Evolutionary conservation across 2,888 invertebrate genomes (phyloP), one percentile per base, ranked within the genome.

Genomic region (Gisinianus flammeolus): DNA sequence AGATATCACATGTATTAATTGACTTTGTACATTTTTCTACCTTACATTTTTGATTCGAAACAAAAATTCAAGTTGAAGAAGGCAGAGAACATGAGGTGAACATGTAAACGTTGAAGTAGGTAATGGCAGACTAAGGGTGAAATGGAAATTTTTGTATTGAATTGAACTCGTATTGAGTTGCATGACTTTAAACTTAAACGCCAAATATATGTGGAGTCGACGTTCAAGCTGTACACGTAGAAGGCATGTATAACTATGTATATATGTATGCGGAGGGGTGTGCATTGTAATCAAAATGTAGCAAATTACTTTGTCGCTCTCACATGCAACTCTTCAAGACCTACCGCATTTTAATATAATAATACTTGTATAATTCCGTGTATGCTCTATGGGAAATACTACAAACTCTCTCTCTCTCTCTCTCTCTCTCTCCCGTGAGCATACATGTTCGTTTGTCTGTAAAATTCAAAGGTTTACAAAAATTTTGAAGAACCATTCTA

Each of bases 291-390:
- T 56, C 71, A 71, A 56, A 71, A 56, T 56, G 71, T 30, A 16
- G 28, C n/a, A 71, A n/a, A 54, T 70, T 70, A 70, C 52, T 19
- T 56, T 71, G 31, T 71, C 54, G n/a, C n/a, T n/a, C n/a, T n/a
- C n/a, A 62, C 30, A 16, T 58, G 26, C 8, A 68, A 24, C 62
- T 26, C 35, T 19, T 4, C 72, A 28, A 72, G 72, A 72, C 72
- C 72, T 72, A 72, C 72, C 72, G 62, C 72, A 72, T 72, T 72
- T 31, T n/a, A 58, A 72, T 62, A 12, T 52, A 22, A 10, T 56
- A 54, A 58, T 26, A 19, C 54, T 28, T 12, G 22, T 54, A n/a
- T n/a, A n/a, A n/a, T n/a, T n/a, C n/a, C n/a, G n/a, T n/a, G n/a
- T n/a, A n/a, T n/a, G n/a, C n/a, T n/a, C n/a, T n/a, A n/a, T n/a